Conservation (phyloP, 2,888 invertebrate genomes). For the Cactoblastis cactorum region DNA sequence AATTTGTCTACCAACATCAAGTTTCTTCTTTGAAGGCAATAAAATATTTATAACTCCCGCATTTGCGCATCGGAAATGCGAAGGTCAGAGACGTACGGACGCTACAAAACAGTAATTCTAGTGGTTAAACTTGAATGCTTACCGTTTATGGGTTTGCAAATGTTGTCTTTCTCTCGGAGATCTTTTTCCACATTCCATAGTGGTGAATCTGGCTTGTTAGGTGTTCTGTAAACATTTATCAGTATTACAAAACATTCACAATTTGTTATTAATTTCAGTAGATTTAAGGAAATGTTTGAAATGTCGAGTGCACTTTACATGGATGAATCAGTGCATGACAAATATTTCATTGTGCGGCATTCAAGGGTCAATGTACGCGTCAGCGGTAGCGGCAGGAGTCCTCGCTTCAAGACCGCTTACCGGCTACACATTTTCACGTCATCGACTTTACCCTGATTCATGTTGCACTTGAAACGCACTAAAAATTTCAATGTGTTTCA, state of each 20-base stretch:
- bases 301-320: constrained; percentile 14
- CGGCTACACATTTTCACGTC: constrained; percentile 45
- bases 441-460: constrained; percentile 62
- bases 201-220: constrained; percentile 68
- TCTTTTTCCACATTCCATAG: constrained; percentile 66
- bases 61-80: constrained; percentile 11
- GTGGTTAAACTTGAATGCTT: constrained; percentile 31
- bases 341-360: constrained; percentile 56
- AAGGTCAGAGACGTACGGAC: constrained; percentile 4
- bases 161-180: constrained; percentile 54
- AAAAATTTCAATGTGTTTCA: constrained; percentile 26
- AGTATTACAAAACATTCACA: background rate
- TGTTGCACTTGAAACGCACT: constrained; percentile 34
- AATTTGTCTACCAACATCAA: constrained; percentile 11
- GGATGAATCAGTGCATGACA: constrained; percentile 54
- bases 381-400: constrained; percentile 38
- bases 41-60: constrained; percentile 28
- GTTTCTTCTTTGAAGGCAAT: constrained; percentile 24
- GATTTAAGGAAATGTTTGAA: background rate
- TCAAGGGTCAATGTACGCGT: constrained; percentile 63
- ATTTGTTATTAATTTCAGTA: background rate
- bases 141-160: constrained; percentile 69
- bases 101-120: background rate
- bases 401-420: constrained; percentile 52
- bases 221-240: constrained; percentile 40